These are phyloP conservation scores for Meriones unguiculatus DNA, from an alignment of 2,113 vertebrate species.

Conservation along the genomic window DNA sequence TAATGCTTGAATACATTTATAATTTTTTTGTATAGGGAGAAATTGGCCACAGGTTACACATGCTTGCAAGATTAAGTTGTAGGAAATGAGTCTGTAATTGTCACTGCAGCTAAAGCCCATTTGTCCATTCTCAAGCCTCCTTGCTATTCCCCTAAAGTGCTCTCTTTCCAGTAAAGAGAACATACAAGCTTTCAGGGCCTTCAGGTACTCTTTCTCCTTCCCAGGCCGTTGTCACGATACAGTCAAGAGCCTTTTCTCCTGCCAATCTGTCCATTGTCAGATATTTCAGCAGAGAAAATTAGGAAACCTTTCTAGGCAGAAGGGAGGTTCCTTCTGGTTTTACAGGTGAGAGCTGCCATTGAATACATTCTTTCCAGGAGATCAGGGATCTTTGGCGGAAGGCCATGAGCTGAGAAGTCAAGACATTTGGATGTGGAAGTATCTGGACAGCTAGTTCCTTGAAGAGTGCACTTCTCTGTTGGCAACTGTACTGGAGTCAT, in stretches of 20 bases:
- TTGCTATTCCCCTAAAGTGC: no score
- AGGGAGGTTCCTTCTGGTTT: neutral
- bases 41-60: neutral
- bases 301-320: neutral
- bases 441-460: neutral
- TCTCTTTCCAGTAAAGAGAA: neutral
- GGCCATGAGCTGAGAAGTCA: neutral
- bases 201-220: neutral
- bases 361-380: slow-evolving; percentile 17
- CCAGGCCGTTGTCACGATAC: neutral
- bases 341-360: neutral
- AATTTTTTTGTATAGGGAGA: neutral
- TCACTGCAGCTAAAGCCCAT: no score
- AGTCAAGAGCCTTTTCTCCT: neutral
- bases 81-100: neutral
- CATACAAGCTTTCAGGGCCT: no score
- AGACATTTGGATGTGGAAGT: neutral
- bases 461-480: neutral
- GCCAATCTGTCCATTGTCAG: neutral
- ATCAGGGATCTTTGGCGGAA: neutral
- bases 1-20: neutral
- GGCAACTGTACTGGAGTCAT: neutral
- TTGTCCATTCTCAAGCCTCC: neutral
- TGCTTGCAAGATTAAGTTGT: neutral
- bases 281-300: neutral